Conservation (phyloP, 1,140 invertebrate species). For the Dolichoris vasculosae region DNA sequence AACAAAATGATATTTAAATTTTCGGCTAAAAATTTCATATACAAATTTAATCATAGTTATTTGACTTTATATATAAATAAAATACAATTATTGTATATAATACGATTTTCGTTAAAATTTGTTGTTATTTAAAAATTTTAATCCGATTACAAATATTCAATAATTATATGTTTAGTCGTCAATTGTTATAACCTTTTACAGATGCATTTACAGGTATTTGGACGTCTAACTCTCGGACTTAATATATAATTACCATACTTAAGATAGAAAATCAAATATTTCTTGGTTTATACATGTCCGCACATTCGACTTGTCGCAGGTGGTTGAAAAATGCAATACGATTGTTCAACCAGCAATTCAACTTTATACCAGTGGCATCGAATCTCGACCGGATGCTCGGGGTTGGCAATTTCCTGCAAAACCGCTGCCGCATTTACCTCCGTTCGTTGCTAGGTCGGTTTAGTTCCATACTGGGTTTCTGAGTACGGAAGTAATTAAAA, state of each 20-base stretch:
- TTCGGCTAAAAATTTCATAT: no score
- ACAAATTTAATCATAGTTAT: no score
- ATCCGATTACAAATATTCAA: no score
- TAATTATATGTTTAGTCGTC: no score
- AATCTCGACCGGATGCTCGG: slow-evolving; percentile 21
- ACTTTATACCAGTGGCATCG: not conserved
- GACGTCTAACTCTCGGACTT: not conserved
- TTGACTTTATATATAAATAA: no score
- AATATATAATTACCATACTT: not conserved
- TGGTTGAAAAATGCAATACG: not conserved
- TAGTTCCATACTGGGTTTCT: not conserved
- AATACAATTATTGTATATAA: no score
- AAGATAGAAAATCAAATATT: not conserved
- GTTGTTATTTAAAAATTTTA: no score
- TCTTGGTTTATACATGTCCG: not conserved
- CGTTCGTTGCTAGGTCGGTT: not conserved
- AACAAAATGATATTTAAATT: no score
- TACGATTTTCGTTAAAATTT: no score
- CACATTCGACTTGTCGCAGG: not conserved
- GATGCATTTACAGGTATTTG: no score
- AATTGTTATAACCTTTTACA: no score
- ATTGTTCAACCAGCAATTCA: slow-evolving; percentile 30
- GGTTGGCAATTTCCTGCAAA: slow-evolving; percentile 34
- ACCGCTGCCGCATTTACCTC: not conserved
- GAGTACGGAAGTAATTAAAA: slow-evolving; percentile 47